Evolutionary conservation across 2,797 vertebrate genomes (phyloP).

Genomic region (Squalus acanthias): DNA sequence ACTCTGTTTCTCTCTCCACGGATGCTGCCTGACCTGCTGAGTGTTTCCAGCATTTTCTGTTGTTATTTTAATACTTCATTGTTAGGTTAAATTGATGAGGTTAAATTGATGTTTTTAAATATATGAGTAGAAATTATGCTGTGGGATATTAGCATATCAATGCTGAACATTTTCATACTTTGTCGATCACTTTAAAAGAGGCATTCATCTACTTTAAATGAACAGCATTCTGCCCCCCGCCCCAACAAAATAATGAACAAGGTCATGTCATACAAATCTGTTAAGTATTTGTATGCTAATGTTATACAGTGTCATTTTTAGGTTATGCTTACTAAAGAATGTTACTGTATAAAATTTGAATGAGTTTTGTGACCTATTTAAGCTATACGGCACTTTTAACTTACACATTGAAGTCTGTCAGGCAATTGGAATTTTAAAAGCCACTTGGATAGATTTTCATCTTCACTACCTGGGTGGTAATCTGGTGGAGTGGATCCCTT

Average conservation of each 20-base stretch:
- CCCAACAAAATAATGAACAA: not conserved
- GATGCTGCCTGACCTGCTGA: too few species aligned
- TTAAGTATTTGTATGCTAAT: not conserved
- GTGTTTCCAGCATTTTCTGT: too few species aligned
- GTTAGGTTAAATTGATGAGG: too few species aligned
- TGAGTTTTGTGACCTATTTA: not conserved
- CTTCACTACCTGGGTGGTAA: not conserved
- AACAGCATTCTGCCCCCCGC: not conserved
- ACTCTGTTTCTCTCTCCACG: too few species aligned
- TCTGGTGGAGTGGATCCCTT: not conserved
- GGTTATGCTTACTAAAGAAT: not conserved
- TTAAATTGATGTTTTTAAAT: not conserved
- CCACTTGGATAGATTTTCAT: not conserved
- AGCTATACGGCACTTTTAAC: not conserved
- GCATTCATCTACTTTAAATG: not conserved
- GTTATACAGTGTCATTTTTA: not conserved
- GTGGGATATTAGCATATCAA: not conserved
- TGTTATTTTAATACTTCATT: not conserved
- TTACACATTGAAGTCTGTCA: not conserved
- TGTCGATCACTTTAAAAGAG: not conserved
- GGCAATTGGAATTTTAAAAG: not conserved
- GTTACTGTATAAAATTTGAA: not conserved
- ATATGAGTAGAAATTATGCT: not conserved
- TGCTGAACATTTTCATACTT: not conserved
- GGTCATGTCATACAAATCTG: not conserved